These are phyloP conservation scores for Pachyrhynchus sulphureomaculatus DNA, from an alignment of 1,140 invertebrate species.

Conservation along the genomic window DNA sequence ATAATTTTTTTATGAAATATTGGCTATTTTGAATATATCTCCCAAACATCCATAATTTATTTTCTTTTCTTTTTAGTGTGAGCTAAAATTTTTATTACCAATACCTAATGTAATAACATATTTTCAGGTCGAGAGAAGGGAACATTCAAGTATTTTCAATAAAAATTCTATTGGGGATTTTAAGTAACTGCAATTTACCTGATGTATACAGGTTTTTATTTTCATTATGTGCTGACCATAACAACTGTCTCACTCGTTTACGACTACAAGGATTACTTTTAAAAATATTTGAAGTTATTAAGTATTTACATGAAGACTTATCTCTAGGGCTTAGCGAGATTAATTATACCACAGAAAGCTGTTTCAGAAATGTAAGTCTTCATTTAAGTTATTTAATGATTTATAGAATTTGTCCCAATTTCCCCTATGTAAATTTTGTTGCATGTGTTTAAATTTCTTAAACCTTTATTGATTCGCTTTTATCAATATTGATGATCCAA, in stretches of 20 bases:
- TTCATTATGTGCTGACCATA: constrained; percentile 64
- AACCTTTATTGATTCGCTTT: too few species aligned
- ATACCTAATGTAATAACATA: too few species aligned
- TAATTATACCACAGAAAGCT: constrained; percentile 60
- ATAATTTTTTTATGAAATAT: too few species aligned
- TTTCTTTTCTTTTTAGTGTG: too few species aligned
- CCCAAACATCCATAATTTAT: too few species aligned
- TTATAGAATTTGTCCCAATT: too few species aligned
- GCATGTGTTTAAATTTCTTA: too few species aligned
- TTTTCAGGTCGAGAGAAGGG: constrained; percentile 52
- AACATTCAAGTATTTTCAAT: constrained; percentile 58
- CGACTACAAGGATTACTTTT: constrained; percentile 59
- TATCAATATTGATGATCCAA: too few species aligned
- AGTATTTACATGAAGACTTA: constrained; percentile 59
- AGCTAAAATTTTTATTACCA: too few species aligned
- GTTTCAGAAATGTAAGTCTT: constrained; percentile 60
- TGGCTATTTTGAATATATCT: too few species aligned
- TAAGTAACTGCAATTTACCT: constrained; percentile 60
- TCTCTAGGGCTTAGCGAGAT: constrained; percentile 57
- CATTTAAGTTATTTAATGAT: too few species aligned
- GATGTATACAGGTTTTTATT: constrained; percentile 68
- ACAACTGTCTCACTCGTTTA: constrained; percentile 62
- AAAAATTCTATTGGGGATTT: constrained; percentile 62
- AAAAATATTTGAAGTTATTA: constrained; percentile 56
- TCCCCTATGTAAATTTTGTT: too few species aligned